Base-by-base conservation (phyloP, 1,140 invertebrate genomes). In the Drosophila oshimai region DNA sequence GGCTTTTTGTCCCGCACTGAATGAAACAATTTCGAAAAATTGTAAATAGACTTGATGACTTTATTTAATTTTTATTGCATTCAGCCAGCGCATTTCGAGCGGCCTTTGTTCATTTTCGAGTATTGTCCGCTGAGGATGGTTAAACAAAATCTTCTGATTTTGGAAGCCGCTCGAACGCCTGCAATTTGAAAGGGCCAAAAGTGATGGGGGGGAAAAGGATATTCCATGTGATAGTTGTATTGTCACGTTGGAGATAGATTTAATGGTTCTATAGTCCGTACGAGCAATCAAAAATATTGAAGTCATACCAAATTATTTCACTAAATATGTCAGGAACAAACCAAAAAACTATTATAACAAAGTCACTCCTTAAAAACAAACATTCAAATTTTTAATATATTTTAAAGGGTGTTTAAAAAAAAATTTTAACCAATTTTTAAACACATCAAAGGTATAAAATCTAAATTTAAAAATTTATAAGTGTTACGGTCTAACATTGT, bases 51-150 rank as follows among this genome's bases (percentile, higher is more conserved):
- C 73, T 73, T 74, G 81, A 86, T 86, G 81, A 86, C 81, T 86
- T 86, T 87, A 86, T 86, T 86, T 86, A 81, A 74, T 87, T 86
- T 86, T 86, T 87, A 86, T 86, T 87, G 78, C 79, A 77, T 83
- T 69, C 77, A 51, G 65, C 15, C 22, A 65, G 62, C 65, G 53
- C 50, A 70, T 50, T 74, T 45, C 36, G 13, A 58, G 39, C 15
- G n/a, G 18, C 33, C 22, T 74, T 84, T 86, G 80, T 86, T 62
- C 34, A 44, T 5, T 62, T 64, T 49, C 39, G 13, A 50, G 70
- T 37, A 84, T 87, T 84, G 74, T 84, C 53, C 29, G 9, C 10
- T 33, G 6, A 34, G 49, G 39, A 76, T 64, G 42, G 51, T 71
- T 55, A 46, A 74, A 79, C 55, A 58, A 58, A 64, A 64, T 74